phyloP scores from a whole-genome alignment of 2,888 invertebrate species.

The Lamproptera curius region DNA sequence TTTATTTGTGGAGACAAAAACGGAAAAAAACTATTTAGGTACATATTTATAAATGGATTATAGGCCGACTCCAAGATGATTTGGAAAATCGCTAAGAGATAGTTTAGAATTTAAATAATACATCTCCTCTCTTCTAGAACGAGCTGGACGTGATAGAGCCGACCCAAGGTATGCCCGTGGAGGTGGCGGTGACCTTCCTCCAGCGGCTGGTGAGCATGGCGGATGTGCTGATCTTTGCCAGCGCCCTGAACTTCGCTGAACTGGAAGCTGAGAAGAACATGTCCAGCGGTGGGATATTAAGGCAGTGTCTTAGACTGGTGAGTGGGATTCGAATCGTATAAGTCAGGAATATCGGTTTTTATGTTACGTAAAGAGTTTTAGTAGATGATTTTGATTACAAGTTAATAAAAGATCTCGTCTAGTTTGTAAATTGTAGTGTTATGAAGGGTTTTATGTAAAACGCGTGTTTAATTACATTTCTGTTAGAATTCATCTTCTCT shows the following conservation, averaged over 20 bases:
- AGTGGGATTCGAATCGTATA: constrained; percentile 41
- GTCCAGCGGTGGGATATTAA: constrained; percentile 98
- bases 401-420: too few relatives aligned
- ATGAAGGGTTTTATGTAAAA: neutral
- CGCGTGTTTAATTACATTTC: too few relatives aligned
- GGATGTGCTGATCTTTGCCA: constrained; percentile 98
- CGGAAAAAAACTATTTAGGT: too few relatives aligned
- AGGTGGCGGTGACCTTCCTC: constrained; percentile 98
- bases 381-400: too few relatives aligned
- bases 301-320: constrained; percentile 96
- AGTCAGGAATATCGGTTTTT: neutral
- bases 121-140: too few relatives aligned
- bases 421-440: neutral
- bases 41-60: too few relatives aligned
- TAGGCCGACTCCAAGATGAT: too few relatives aligned
- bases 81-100: too few relatives aligned
- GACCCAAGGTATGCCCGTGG: constrained; percentile 98
- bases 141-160: constrained; percentile 99
- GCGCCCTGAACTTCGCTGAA: constrained; percentile 97
- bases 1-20: too few relatives aligned
- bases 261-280: constrained; percentile 99
- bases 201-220: constrained; percentile 99
- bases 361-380: too few relatives aligned
- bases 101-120: too few relatives aligned
- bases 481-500: too few relatives aligned